Percentiles rank a stretch among this genome's conserved stretches.
phyloP scores from a whole-genome alignment of 2,113 vertebrate species.

The Phalacrocorax carbo region DNA sequence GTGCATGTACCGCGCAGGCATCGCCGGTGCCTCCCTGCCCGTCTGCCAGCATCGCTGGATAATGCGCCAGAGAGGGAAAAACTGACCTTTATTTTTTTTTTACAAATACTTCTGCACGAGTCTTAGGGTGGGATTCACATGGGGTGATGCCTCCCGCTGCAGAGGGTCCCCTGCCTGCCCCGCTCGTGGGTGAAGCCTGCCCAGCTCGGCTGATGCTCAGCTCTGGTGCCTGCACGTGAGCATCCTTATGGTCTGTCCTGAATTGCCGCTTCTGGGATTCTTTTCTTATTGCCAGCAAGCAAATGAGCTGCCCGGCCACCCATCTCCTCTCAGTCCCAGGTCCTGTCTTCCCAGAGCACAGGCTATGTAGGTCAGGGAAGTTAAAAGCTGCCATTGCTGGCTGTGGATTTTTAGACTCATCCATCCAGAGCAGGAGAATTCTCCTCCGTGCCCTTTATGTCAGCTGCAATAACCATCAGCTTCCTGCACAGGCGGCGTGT shows the following conservation, averaged over 20 bases:
- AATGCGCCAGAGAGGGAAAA: background rate
- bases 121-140: background rate
- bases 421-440: slow-evolving; percentile 19
- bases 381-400: slow-evolving; percentile 16
- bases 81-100: background rate
- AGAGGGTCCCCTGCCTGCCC: background rate
- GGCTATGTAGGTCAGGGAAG: slow-evolving; percentile 44
- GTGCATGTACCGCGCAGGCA: background rate
- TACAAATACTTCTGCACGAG: background rate
- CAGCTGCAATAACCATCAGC: slow-evolving; percentile 15
- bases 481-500: fast-evolving
- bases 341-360: background rate
- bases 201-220: background rate
- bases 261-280: background rate
- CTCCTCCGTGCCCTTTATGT: slow-evolving; percentile 48
- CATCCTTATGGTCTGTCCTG: background rate
- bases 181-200: background rate
- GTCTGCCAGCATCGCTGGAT: background rate
- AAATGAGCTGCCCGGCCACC: background rate
- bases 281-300: background rate
- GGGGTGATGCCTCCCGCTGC: background rate
- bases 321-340: background rate
- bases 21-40: too few relatives aligned
- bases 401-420: slow-evolving; percentile 35
- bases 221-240: background rate